Evolutionary conservation across 2,888 invertebrate genomes (phyloP).

Genomic region (Anoplius nigerrimus): DNA sequence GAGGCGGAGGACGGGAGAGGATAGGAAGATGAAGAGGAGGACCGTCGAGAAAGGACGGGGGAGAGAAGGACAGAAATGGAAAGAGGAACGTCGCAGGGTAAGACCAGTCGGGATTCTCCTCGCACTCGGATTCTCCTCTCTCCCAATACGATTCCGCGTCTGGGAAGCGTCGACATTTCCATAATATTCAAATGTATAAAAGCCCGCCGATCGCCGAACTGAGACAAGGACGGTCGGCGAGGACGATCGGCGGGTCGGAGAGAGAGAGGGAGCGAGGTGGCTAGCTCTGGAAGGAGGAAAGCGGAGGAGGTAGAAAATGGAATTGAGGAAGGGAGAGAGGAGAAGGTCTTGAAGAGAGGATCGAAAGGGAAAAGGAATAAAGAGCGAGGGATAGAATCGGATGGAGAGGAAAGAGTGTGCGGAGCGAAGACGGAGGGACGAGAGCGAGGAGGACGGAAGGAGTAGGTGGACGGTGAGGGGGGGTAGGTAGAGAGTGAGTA

Average conservation of each 20-base stretch:
- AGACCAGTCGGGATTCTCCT: background rate
- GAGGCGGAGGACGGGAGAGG: background rate
- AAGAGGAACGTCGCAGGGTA: conserved; percentile 7
- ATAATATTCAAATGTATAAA: conserved; percentile 73
- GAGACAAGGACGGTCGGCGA: conserved; percentile 3
- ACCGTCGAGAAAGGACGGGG: background rate
- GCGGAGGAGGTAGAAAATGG: conserved; percentile 14
- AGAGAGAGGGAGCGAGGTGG: conserved; percentile 22
- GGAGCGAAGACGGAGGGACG: background rate
- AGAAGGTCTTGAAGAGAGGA: no score
- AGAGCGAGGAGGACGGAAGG: conserved; percentile 22
- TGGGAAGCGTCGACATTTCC: conserved; percentile 64
- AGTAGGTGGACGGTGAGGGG: conserved; percentile 26
- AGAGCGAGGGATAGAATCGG: conserved; percentile 17
- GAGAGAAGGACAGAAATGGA: background rate
- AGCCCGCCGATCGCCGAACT: conserved; percentile 15
- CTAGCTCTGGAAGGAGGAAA: conserved; percentile 6
- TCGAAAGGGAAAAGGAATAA: no score
- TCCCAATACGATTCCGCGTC: conserved; percentile 44
- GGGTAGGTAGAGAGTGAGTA: conserved; percentile 9
- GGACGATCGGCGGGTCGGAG: conserved; percentile 18
- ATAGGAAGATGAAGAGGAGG: conserved; percentile 1
- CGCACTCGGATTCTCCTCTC: conserved; percentile 11
- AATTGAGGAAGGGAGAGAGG: conserved; percentile 21
- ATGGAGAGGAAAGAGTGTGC: background rate